Evolutionary conservation across 64 coral and sea anemone species (phyloP), one percentile per base, ranked within the genome.

Genomic region (Hydrozoanthus tunicans): DNA sequence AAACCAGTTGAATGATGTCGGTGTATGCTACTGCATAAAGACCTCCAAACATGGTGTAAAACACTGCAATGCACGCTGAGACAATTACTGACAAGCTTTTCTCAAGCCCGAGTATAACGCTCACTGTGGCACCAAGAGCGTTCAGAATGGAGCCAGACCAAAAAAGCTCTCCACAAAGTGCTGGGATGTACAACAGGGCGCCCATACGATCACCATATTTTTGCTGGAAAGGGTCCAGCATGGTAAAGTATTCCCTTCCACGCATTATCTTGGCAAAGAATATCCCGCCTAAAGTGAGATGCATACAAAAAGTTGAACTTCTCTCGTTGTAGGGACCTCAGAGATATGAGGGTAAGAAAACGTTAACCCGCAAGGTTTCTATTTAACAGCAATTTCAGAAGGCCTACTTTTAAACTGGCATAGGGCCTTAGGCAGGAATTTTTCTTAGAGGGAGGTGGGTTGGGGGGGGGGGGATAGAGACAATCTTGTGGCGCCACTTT

Each of bases 11-110:
- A 17, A 98, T 92, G 62, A 98, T 91, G 59, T 98, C 96, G 1
- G 96, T 98, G 69, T 98, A 98, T 25, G 93, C 96, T 6, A 98
- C 96, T 72, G 96, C 94, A 79, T 98, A 98, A 0, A 98, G 90
- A 20, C 96, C 96, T 51, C 96, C 96, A 86, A 94, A 78, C 73
- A 98, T 67, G 5, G 96, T 98, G 73, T 98, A 98, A 53, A 90
- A 89, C 15, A 98, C 88, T 0, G 96, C 96, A 61, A 98, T 98
- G 13, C 90, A 91, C 7, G 93, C 90, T 5, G 96, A 98, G 3
- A 89, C 91, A 57, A 92, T 98, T 80, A 98, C 73, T 6, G 96
- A 94, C 51, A 90, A 65, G 20, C 77, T 62, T 27, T 86, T 89
- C 58, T 89, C 90, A 64, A 98, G 65, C 9, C 82, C 86, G 12